Conservation (phyloP, 2,888 invertebrate species). For the Idaea aversata region DNA sequence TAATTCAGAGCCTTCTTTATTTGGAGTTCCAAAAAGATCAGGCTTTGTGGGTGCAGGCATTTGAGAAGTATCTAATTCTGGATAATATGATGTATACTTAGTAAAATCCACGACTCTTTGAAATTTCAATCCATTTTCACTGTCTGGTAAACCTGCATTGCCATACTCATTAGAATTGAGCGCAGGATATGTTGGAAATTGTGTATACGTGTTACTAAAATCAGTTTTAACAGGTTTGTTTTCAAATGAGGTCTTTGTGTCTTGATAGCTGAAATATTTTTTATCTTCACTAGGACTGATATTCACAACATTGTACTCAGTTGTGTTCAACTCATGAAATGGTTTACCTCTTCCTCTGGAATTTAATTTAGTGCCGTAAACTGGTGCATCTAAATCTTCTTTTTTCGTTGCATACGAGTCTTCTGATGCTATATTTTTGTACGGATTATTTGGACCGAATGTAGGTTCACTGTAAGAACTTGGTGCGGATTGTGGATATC, state of each 20-base stretch:
- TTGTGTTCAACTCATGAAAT: conserved; percentile 43
- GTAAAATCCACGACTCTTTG: conserved; percentile 68
- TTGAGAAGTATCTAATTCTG: conserved; percentile 51
- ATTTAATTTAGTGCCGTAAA: conserved; percentile 65
- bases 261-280: conserved; percentile 34
- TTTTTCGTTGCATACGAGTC: conserved; percentile 36
- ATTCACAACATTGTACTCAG: conserved; percentile 47
- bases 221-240: conserved; percentile 44
- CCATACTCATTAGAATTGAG: conserved; percentile 40
- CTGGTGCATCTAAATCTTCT: conserved; percentile 48
- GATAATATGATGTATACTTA: conserved; percentile 54
- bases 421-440: conserved; percentile 40
- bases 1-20: conserved; percentile 36
- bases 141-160: conserved; percentile 37
- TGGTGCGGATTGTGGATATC: conserved; percentile 49
- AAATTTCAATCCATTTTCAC: conserved; percentile 48
- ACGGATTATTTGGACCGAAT: conserved; percentile 42
- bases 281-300: conserved; percentile 45
- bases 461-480: conserved; percentile 50
- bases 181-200: conserved; percentile 40
- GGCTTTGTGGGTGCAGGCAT: conserved; percentile 42
- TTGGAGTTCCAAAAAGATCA: conserved; percentile 33
- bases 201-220: conserved; percentile 40
- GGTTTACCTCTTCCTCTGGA: conserved; percentile 49
- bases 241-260: conserved; percentile 41